Evolutionary conservation across 2,888 invertebrate species (phyloP).

Genomic region (Campaea margaritaria): DNA sequence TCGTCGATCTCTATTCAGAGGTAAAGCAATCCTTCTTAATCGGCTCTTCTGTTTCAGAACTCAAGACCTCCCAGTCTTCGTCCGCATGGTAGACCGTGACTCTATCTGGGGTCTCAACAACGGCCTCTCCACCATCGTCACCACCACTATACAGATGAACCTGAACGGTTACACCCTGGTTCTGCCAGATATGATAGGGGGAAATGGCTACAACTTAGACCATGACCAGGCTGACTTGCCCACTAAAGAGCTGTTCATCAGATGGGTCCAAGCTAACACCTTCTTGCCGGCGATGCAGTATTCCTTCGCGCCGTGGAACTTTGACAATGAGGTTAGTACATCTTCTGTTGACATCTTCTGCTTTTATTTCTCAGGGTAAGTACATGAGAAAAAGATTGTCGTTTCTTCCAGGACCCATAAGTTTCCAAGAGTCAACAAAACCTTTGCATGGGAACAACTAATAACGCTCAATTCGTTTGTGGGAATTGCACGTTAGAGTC

Average conservation of each 20-base stretch:
- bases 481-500: neutral
- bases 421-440: too few species aligned
- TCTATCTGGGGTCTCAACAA: slow-evolving; percentile 89
- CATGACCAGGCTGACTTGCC: slow-evolving; percentile 77
- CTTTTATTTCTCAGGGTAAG: neutral
- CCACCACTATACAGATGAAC: slow-evolving; percentile 88
- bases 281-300: slow-evolving; percentile 93
- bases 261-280: slow-evolving; percentile 92
- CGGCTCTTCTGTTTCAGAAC: slow-evolving; percentile 70
- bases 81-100: slow-evolving; percentile 92
- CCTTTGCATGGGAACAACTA: too few species aligned
- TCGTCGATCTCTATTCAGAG: neutral
- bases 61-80: slow-evolving; percentile 89
- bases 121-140: slow-evolving; percentile 89
- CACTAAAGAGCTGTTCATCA: slow-evolving; percentile 88
- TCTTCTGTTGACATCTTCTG: neutral
- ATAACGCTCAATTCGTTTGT: neutral
- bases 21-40: neutral
- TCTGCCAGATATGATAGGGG: slow-evolving; percentile 92
- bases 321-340: slow-evolving; percentile 84
- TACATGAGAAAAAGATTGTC: neutral
- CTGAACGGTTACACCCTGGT: slow-evolving; percentile 89
- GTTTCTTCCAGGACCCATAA: too few species aligned
- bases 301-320: slow-evolving; percentile 93
- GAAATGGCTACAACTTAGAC: slow-evolving; percentile 85